Conservation (phyloP, 2,797 vertebrate genomes). For the Myotis daubentonii region DNA sequence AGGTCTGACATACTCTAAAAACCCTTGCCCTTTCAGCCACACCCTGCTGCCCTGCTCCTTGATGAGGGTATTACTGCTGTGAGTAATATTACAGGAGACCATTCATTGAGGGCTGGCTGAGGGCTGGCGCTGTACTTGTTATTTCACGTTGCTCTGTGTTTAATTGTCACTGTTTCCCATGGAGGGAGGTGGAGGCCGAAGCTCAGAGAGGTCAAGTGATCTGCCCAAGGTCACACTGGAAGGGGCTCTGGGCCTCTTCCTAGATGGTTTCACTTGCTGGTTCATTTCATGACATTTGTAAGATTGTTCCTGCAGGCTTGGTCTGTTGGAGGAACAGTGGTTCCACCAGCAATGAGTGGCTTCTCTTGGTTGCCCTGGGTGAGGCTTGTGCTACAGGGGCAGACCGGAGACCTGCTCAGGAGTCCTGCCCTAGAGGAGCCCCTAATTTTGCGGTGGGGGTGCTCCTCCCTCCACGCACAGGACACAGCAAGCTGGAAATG, state of each 20-base stretch:
- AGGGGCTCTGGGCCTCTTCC: not conserved
- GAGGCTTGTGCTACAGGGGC: not conserved
- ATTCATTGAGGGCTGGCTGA: not conserved
- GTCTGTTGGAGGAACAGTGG: not conserved
- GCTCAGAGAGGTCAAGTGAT: not conserved
- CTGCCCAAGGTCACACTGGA: not conserved
- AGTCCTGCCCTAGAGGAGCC: not conserved
- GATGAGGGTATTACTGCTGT: not conserved
- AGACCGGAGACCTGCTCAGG: not conserved
- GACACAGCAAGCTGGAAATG: not conserved
- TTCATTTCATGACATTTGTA: not conserved
- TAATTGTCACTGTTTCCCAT: not conserved
- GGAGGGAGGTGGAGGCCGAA: not conserved
- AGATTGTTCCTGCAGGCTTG: not conserved
- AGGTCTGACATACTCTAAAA: not conserved
- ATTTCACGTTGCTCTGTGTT: not conserved
- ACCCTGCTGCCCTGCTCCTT: not conserved
- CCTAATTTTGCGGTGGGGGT: not conserved
- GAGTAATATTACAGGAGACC: not conserved
- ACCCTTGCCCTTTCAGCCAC: not conserved
- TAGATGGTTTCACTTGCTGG: not conserved
- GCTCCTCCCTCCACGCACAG: fast-evolving
- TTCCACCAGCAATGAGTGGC: not conserved
- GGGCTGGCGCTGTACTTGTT: not conserved
- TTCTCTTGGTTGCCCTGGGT: not conserved